Percentiles rank a stretch among this genome's conserved stretches.
Evolutionary conservation across 2,888 invertebrate species (phyloP).

Genomic region (Phortica okadai): DNA sequence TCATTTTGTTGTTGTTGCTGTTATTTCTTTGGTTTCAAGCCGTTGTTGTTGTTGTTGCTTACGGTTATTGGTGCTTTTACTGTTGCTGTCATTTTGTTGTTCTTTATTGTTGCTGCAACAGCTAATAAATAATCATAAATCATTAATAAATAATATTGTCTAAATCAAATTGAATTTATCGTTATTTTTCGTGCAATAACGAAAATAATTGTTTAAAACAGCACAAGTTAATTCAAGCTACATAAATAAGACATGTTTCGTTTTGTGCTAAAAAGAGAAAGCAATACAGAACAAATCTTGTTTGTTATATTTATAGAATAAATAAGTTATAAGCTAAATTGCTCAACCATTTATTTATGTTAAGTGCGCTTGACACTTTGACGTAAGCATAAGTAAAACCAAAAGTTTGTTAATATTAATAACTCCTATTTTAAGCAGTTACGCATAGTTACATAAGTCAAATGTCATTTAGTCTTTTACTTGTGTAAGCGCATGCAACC

Average conservation of each 20-base stretch:
- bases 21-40: slow-evolving; percentile 41
- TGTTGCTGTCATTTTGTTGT: slow-evolving; percentile 64
- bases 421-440: no score
- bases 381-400: no score
- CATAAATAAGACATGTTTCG: not conserved
- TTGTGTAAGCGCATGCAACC: no score
- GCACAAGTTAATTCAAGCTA: not conserved
- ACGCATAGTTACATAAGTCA: no score
- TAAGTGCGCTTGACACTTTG: no score
- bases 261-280: no score
- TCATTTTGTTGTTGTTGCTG: slow-evolving; percentile 60
- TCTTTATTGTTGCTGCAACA: slow-evolving; percentile 56
- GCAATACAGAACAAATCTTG: no score
- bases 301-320: no score
- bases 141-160: slow-evolving; percentile 14
- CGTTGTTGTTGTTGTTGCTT: slow-evolving; percentile 34
- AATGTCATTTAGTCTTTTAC: no score
- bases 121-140: slow-evolving; percentile 33
- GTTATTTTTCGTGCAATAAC: not conserved
- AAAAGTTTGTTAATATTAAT: no score
- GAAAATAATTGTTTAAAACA: not conserved
- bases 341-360: no score
- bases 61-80: slow-evolving; percentile 17
- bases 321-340: no score
- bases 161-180: slow-evolving; percentile 6